Percentiles rank a stretch among this genome's conserved stretches.
These are phyloP conservation scores for Poeciliopsis turneri DNA, from an alignment of 2,797 vertebrate species.

Conservation along the genomic window DNA sequence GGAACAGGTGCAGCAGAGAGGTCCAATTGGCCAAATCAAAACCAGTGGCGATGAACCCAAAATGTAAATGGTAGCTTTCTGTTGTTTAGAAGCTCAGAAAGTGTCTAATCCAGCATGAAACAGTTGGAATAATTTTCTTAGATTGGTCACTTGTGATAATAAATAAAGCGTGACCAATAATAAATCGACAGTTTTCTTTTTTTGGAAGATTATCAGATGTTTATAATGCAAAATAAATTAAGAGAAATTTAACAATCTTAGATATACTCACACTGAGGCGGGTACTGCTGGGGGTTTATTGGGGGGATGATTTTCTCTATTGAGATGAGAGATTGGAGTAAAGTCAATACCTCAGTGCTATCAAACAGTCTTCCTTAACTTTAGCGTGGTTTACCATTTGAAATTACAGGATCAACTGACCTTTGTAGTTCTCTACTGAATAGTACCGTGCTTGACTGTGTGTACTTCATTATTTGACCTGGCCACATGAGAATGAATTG, in stretches of 20 bases:
- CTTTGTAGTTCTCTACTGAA: not conserved
- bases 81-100: not conserved
- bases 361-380: not conserved
- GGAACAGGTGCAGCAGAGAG: no score
- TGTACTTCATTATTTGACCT: not conserved
- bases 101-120: not conserved
- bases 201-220: not conserved
- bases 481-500: not conserved
- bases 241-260: not conserved
- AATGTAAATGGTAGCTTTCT: not conserved
- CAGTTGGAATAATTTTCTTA: not conserved
- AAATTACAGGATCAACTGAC: not conserved
- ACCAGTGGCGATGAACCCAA: not conserved
- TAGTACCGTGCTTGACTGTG: not conserved
- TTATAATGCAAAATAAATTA: not conserved
- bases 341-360: not conserved
- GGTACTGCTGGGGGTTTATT: not conserved
- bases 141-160: not conserved
- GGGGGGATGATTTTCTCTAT: not conserved
- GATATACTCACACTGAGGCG: not conserved
- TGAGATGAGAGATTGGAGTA: not conserved
- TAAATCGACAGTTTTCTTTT: not conserved
- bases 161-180: not conserved
- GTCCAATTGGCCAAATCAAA: not conserved
- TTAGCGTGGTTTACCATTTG: not conserved